A percentile compares a stretch with the other conserved stretches of the same genome.
Conservation (phyloP, 2,888 invertebrate species). For the Drosophila cognata region DNA sequence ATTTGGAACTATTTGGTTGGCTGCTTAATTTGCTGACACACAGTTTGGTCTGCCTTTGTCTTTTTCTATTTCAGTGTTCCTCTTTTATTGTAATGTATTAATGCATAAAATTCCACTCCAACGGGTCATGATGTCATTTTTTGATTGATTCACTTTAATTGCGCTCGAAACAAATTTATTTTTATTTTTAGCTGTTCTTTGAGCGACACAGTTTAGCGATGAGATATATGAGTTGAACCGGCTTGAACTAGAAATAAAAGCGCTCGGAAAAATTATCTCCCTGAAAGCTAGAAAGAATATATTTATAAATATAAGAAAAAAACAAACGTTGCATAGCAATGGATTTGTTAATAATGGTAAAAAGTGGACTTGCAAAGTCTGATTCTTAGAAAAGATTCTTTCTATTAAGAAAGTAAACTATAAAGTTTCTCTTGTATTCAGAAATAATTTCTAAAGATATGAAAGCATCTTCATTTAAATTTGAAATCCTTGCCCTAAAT, state of each 20-base stretch:
- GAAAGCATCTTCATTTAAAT: too few species aligned
- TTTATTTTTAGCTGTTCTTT: conserved; percentile 6
- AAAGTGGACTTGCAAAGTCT: too few species aligned
- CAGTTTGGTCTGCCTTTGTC: background rate
- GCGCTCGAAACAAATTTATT: conserved; percentile 31
- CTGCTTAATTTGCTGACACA: conserved; percentile 51
- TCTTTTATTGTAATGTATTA: conserved; percentile 62
- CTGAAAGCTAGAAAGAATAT: background rate
- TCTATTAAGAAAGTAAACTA: too few species aligned
- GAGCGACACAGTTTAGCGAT: conserved; percentile 37
- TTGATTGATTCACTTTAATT: conserved; percentile 71
- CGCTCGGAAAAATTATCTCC: background rate
- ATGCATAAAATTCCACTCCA: conserved; percentile 62
- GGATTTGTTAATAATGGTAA: too few species aligned
- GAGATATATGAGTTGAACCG: conserved; percentile 8
- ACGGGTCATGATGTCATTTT: conserved; percentile 79
- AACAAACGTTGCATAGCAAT: too few species aligned
- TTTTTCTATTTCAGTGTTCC: background rate
- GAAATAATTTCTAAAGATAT: too few species aligned
- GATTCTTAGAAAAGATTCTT: too few species aligned
- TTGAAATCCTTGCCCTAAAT: too few species aligned
- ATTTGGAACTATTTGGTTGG: conserved; percentile 59
- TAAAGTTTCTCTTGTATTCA: too few species aligned
- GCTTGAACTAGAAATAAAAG: conserved; percentile 2
- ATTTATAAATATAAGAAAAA: too few species aligned